These are phyloP conservation scores for Leptosomus discolor DNA, from an alignment of 2,113 vertebrate genomes.

Conservation along the genomic window DNA sequence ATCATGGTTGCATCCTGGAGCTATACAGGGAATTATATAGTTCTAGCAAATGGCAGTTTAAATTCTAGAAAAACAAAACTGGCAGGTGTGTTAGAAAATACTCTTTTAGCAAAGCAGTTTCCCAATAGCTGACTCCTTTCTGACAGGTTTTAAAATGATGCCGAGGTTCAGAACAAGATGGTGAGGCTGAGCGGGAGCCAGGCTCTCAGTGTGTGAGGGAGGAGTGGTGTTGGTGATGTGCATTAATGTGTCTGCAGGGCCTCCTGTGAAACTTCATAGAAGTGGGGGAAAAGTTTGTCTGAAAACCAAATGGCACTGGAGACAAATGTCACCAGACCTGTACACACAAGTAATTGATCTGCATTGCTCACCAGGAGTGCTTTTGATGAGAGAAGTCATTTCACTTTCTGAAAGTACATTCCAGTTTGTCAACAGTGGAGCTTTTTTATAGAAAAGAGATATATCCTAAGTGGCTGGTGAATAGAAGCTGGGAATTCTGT, in stretches of 20 bases:
- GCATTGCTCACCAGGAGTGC: background rate
- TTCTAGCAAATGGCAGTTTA: background rate
- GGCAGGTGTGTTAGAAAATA: background rate
- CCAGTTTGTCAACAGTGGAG: background rate
- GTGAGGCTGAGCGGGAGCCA: background rate
- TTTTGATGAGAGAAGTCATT: background rate
- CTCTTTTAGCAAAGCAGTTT: background rate
- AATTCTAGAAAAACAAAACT: background rate
- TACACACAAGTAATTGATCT: background rate
- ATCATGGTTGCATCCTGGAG: background rate
- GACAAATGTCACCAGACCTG: background rate
- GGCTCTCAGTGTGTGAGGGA: background rate
- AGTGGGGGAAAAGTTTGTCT: background rate
- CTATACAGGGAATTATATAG: background rate
- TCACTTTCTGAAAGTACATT: background rate
- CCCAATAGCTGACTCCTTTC: background rate
- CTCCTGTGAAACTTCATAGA: rapidly evolving
- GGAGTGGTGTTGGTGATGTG: background rate
- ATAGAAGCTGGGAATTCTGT: background rate
- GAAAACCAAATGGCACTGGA: background rate
- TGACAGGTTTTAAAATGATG: background rate
- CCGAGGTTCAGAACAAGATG: rapidly evolving
- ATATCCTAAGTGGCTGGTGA: background rate
- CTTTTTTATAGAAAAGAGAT: background rate
- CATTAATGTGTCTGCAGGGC: background rate